phyloP scores from a whole-genome alignment of 2,888 invertebrate genomes.

The Emmelina monodactyla region DNA sequence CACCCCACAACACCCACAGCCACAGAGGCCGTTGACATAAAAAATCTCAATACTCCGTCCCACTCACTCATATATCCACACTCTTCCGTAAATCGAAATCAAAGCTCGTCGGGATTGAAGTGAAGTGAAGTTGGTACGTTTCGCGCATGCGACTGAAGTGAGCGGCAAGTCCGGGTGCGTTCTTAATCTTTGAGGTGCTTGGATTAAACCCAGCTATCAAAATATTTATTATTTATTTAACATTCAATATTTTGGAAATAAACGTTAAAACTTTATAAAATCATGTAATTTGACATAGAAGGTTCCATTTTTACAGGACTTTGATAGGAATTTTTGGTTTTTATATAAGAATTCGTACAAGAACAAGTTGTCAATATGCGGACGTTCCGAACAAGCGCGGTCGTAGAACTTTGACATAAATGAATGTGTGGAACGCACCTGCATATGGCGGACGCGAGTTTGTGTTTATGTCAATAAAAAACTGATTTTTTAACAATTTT shows the following conservation, averaged over 20 bases:
- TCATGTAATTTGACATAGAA: too few species aligned
- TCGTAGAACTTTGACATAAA: conserved; percentile 18
- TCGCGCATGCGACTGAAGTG: conserved; percentile 33
- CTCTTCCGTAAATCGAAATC: conserved; percentile 66
- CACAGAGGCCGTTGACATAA: conserved; percentile 59
- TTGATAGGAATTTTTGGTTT: too few species aligned
- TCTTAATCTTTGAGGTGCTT: conserved; percentile 21
- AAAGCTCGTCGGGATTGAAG: conserved; percentile 60
- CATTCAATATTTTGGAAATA: too few species aligned
- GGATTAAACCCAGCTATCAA: too few species aligned
- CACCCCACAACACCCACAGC: too few species aligned
- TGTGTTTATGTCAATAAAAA: conserved; percentile 67
- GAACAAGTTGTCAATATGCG: too few species aligned
- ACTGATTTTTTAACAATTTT: conserved; percentile 56
- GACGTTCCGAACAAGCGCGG: not conserved
- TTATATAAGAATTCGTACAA: too few species aligned
- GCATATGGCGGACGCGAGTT: conserved; percentile 66
- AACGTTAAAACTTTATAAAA: too few species aligned
- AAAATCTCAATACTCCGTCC: conserved; percentile 38
- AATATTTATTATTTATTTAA: too few species aligned
- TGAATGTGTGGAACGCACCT: conserved; percentile 50
- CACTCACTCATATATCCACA: conserved; percentile 39
- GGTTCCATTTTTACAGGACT: too few species aligned
- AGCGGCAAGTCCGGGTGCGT: conserved; percentile 30
- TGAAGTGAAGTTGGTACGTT: conserved; percentile 40